These are phyloP conservation scores for Diaperis boleti DNA, from an alignment of 2,888 invertebrate species.

Conservation along the genomic window DNA sequence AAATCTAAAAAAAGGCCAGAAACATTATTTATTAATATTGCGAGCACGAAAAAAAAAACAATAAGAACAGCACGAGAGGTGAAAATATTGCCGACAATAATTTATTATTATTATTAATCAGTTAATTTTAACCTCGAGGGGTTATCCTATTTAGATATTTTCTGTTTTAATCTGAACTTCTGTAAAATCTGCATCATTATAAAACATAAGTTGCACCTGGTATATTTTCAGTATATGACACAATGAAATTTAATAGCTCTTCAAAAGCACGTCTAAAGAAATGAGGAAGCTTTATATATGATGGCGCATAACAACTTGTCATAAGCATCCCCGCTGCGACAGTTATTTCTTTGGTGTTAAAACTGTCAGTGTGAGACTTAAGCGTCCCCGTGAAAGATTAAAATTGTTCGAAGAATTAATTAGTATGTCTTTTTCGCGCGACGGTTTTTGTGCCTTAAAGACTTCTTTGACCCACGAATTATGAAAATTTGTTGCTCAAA, in stretches of 20 bases:
- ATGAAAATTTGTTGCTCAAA: slow-evolving; percentile 11
- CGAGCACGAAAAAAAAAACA: too few relatives aligned
- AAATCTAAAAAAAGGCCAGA: too few relatives aligned
- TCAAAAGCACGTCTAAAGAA: slow-evolving; percentile 21
- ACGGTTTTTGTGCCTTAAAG: slow-evolving; percentile 33
- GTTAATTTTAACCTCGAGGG: too few relatives aligned
- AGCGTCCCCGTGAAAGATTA: slow-evolving; percentile 46
- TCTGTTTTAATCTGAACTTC: too few relatives aligned
- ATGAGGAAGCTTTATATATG: slow-evolving; percentile 40
- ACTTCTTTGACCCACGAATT: background rate
- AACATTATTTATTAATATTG: too few relatives aligned
- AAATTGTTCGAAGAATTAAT: slow-evolving; percentile 47
- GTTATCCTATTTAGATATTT: background rate
- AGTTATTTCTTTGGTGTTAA: slow-evolving; percentile 46
- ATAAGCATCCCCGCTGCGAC: slow-evolving; percentile 45
- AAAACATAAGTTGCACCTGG: too few relatives aligned
- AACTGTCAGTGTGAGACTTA: slow-evolving; percentile 46
- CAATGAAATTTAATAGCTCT: slow-evolving; percentile 33
- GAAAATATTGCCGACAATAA: too few relatives aligned
- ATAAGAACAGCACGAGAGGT: too few relatives aligned
- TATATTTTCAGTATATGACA: background rate
- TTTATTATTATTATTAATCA: too few relatives aligned
- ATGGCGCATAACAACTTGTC: slow-evolving; percentile 43
- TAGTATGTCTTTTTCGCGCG: slow-evolving; percentile 41
- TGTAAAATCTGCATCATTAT: too few relatives aligned